phyloP scores from a whole-genome alignment of 1,140 invertebrate species.

The Hypsibius dujardini region DNA sequence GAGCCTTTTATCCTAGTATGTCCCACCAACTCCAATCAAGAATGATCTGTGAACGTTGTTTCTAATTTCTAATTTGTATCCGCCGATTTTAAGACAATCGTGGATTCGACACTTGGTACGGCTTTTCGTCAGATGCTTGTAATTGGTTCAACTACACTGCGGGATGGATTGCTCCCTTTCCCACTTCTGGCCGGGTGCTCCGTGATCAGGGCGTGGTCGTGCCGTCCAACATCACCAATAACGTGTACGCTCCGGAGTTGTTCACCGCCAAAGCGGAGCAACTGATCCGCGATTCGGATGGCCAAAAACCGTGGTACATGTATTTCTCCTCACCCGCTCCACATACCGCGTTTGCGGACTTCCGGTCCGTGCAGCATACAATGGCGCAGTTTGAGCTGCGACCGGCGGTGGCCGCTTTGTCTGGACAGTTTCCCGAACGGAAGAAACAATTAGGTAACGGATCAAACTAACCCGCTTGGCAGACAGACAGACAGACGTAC shows the following conservation, averaged over 20 bases:
- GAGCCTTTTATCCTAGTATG: constrained; percentile 14
- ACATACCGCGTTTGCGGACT: constrained; percentile 9
- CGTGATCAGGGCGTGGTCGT: constrained; percentile 21
- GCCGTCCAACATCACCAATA: background rate
- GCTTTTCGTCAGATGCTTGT: background rate
- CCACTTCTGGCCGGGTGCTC: background rate
- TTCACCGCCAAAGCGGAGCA: constrained; percentile 27
- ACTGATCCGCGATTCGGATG: constrained; percentile 28
- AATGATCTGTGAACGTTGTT: no score
- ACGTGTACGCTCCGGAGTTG: constrained; percentile 29
- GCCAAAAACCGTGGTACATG: background rate
- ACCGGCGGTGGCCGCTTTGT: background rate
- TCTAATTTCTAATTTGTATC: no score
- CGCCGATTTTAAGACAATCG: constrained; percentile 7
- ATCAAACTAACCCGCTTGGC: no score
- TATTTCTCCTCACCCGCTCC: constrained; percentile 1
- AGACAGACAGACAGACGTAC: no score
- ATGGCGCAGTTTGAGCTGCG: constrained; percentile 27
- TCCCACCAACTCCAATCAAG: no score
- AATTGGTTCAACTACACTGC: constrained; percentile 14
- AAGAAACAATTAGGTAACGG: constrained; percentile 15
- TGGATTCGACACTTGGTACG: constrained; percentile 13
- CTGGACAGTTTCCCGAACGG: constrained; percentile 16
- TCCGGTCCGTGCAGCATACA: constrained; percentile 27
- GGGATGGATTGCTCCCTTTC: constrained; percentile 3